Evolutionary conservation across 2,797 vertebrate genomes (phyloP).

Genomic region (Leucoraja ocellata): DNA sequence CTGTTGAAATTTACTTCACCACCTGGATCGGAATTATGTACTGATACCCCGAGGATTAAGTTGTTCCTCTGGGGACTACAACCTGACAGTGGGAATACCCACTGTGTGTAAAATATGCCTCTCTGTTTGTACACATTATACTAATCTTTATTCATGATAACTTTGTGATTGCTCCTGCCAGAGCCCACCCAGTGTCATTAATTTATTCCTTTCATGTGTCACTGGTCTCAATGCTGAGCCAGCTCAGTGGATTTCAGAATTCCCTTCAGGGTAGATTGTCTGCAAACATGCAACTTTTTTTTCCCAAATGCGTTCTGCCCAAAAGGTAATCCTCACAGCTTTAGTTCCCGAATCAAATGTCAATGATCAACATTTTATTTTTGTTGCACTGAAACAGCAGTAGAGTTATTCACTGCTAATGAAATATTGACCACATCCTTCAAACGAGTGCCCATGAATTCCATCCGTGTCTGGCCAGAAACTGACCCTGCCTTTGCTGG

Average conservation of each 20-base stretch:
- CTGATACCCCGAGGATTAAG: constrained; percentile 32
- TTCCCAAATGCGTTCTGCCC: background rate
- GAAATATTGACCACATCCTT: background rate
- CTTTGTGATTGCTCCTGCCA: background rate
- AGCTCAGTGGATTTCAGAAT: constrained; percentile 2
- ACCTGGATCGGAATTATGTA: constrained; percentile 32
- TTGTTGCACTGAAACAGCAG: background rate
- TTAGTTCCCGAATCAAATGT: background rate
- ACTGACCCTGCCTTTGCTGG: background rate
- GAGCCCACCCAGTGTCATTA: background rate
- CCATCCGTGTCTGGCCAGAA: background rate
- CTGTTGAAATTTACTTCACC: constrained; percentile 28
- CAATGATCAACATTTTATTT: background rate
- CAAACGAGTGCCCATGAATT: background rate
- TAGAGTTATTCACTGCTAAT: background rate
- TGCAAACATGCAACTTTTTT: background rate
- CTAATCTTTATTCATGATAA: constrained; percentile 32
- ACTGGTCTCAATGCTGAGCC: background rate
- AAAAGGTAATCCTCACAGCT: background rate
- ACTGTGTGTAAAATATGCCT: constrained; percentile 28
- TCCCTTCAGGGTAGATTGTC: background rate
- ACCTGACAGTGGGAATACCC: constrained; percentile 24
- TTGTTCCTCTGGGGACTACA: background rate
- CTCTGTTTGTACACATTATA: constrained; percentile 32
- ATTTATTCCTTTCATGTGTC: background rate